Evolutionary conservation across 1,140 invertebrate genomes (phyloP), one percentile per base, ranked within the genome.

Genomic region (Globodera rostochiensis): DNA sequence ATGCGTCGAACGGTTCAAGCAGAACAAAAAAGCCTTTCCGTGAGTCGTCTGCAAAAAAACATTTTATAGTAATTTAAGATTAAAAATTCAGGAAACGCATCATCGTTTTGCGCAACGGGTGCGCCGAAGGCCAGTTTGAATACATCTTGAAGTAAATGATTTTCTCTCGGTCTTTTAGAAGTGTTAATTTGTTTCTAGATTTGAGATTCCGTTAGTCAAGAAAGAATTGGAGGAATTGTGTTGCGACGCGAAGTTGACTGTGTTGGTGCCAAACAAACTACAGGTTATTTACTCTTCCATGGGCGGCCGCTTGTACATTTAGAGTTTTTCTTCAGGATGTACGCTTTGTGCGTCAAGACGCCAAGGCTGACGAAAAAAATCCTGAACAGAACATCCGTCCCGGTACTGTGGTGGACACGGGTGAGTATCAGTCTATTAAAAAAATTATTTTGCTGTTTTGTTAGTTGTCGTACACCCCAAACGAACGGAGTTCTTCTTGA

Each of bases 401-500:
- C 1, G 74, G 74, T 7, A 76, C 74, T 57, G 74, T 76, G 13
- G 74, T 76, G 3, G 74, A 76, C 46, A 76, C 57, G 6, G 74
- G 66, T 76, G 66, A 64, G 15, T 57, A 64, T 7, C 73, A 74
- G 25, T 36, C 36, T 15, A 50, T 73, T 45, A 49, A 36, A 46
- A 49, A 50, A 73, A 73, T 21, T 21, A 60, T 46, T 57, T 3
- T 76, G 15, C 15, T 19, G n/a, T 19, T 19, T 11, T 19, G 57
- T 21, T n/a, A 76, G 74, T 57, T 57, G 57, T 49, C 53, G 57
- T 60, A 9, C 78, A 80, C 36, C 78, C 78, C 21, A 60, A 36
- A 75, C 73, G 79, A 1, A 21, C 13, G 3, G 80, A 84, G 2
- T 77, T 82, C 64, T 77, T 53, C 49, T 53, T 82, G 4, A 84